Evolutionary conservation across 2,113 vertebrate species (phyloP).

Genomic region (Pseudopodoces humilis): DNA sequence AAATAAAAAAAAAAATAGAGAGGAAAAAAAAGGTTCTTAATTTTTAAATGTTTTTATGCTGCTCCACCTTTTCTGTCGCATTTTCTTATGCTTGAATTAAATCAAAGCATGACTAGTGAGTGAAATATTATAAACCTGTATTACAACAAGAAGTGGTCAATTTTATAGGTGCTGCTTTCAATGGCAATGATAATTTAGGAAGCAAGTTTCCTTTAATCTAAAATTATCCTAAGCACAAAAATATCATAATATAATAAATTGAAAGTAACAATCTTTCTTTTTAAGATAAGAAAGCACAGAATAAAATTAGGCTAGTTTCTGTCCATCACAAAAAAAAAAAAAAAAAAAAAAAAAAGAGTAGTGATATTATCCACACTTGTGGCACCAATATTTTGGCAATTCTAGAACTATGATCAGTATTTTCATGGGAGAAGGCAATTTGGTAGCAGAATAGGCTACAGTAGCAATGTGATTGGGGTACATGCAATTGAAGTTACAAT

Average conservation of each 20-base stretch:
- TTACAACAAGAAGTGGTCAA: neutral
- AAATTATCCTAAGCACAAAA: neutral
- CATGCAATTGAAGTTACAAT: neutral
- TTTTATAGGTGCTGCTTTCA: neutral
- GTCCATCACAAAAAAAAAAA: neutral
- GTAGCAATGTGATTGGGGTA: neutral
- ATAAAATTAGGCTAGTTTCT: neutral
- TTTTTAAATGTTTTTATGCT: neutral
- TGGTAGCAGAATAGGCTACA: neutral
- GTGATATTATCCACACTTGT: neutral
- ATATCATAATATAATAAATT: neutral
- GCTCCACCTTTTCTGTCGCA: neutral
- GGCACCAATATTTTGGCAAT: neutral
- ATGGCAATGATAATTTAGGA: neutral
- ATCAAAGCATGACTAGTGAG: neutral
- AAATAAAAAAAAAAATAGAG: no score
- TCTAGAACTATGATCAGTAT: neutral
- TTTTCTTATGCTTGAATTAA: neutral
- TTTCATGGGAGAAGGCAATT: neutral
- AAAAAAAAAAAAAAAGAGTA: no score
- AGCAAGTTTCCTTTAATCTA: neutral
- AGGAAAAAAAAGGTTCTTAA: no score
- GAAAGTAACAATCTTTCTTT: neutral
- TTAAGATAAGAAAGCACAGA: neutral
- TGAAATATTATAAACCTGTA: neutral